A percentile compares a stretch with the other conserved stretches of the same genome.
phyloP scores from a whole-genome alignment of 2,888 invertebrate genomes.

The Catocala nupta region DNA sequence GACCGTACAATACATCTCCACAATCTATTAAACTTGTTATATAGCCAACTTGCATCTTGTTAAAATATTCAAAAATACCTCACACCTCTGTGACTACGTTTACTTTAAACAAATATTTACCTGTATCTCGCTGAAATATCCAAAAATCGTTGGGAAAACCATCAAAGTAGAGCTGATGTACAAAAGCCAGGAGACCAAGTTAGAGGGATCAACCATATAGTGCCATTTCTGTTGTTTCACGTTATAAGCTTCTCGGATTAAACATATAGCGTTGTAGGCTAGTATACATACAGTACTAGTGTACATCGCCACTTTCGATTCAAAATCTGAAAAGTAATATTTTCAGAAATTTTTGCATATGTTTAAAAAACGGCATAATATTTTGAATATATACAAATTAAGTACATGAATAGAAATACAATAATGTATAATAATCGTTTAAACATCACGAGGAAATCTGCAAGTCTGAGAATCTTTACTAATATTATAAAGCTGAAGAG shows the following conservation, averaged over 20 bases:
- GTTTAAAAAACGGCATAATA: too few species aligned
- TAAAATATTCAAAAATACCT: too few species aligned
- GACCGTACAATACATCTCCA: too few species aligned
- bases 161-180: conserved; percentile 92
- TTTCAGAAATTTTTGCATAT: background rate
- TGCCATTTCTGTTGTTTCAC: conserved; percentile 93
- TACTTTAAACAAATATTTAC: conserved; percentile 48
- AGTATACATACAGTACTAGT: conserved; percentile 89
- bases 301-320: conserved; percentile 83
- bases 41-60: too few species aligned
- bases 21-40: too few species aligned
- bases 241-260: conserved; percentile 91
- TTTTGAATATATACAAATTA: too few species aligned
- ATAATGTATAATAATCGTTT: too few species aligned
- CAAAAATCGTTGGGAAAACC: conserved; percentile 87
- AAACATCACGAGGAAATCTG: too few species aligned
- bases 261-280: conserved; percentile 90
- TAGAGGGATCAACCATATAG: conserved; percentile 91
- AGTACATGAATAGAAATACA: too few species aligned
- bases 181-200: conserved; percentile 93
- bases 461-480: too few species aligned
- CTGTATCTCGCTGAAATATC: conserved; percentile 69
- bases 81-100: too few species aligned
- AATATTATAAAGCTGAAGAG: too few species aligned
- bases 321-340: conserved; percentile 72